Evolutionary conservation across 2,888 invertebrate genomes (phyloP), one percentile per base, ranked within the genome.

Genomic region (Rosalia funebris): DNA sequence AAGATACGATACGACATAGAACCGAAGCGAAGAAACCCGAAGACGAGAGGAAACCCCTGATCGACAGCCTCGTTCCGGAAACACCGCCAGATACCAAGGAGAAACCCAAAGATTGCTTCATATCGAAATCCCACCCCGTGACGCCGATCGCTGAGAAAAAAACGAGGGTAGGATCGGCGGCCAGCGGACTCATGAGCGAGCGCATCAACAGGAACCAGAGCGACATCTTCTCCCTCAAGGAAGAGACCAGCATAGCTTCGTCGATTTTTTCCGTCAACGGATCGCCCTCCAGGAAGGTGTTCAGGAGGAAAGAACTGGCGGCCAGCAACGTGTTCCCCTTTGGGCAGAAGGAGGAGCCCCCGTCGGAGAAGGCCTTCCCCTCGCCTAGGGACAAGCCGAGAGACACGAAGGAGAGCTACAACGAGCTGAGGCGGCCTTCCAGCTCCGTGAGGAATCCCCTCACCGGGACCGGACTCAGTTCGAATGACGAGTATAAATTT

Each of bases 391-490:
- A 60, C 11, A 66, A 17, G 14, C 36, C 47, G 39, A 62, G 65
- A 16, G 67, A 69, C 16, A 63, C 67, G 1, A 62, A 60, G 16
- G 68, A 69, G 15, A 68, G 67, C 48, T 71, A 71, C 39, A 70
- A 66, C 45, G 69, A 71, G 7, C 61, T 67, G 39, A 71, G 68
- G 37, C 63, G 73, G 41, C 74, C 72, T 17, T 66, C 71, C 1
- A 72, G 67, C 56, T 68, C 70, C n/a, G 54, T 63, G 12, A 71
- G 81, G 53, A 81, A 81, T 69, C 81, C 81, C 0, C 42, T 81
- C 12, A 80, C 81, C 2, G 81, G 81, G 0, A 71, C 68, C 0
- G 81, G 82, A 7, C 59, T 81, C 14, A 75, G 69, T 34, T 77
- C 75, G 2, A 72, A 71, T 7, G 78, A 79, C 50, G 78, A 77